Evolutionary conservation across 2,797 vertebrate species (phyloP).

Genomic region (Acestrorhynchus altus): DNA sequence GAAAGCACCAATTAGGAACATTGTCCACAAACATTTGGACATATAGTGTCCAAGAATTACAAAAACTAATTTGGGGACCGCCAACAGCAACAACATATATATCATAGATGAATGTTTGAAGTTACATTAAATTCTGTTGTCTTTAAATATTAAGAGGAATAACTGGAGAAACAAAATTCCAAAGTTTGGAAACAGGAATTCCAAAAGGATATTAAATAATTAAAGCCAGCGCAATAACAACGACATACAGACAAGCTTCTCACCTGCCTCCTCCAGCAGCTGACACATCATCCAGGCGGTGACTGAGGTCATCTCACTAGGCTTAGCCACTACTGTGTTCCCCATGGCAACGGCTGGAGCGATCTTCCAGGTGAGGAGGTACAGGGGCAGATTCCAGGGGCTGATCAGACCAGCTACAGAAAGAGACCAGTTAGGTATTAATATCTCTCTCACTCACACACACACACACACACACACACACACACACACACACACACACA

Average conservation of each 20-base stretch:
- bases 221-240: too few relatives aligned
- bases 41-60: too few relatives aligned
- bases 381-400: conserved; percentile 96
- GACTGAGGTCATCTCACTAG: conserved; percentile 97
- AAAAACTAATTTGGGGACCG: too few relatives aligned
- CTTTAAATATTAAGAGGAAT: too few relatives aligned
- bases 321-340: conserved; percentile 95
- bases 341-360: conserved; percentile 91
- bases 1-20: too few relatives aligned
- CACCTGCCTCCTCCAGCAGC: conserved; percentile 89
- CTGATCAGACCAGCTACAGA: conserved; percentile 91
- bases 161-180: not conserved
- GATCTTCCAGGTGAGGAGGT: conserved; percentile 97
- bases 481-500: not conserved
- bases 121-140: too few relatives aligned
- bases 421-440: conserved; percentile 10
- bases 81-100: too few relatives aligned
- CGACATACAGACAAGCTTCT: conserved; percentile 44
- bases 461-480: not conserved
- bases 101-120: too few relatives aligned
- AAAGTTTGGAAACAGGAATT: not conserved
- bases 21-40: too few relatives aligned
- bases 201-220: conserved; percentile 70
- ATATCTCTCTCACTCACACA: not conserved
- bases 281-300: conserved; percentile 98